Conservation (phyloP, 2,797 vertebrate species). For the Coranthus polyacanthus region DNA sequence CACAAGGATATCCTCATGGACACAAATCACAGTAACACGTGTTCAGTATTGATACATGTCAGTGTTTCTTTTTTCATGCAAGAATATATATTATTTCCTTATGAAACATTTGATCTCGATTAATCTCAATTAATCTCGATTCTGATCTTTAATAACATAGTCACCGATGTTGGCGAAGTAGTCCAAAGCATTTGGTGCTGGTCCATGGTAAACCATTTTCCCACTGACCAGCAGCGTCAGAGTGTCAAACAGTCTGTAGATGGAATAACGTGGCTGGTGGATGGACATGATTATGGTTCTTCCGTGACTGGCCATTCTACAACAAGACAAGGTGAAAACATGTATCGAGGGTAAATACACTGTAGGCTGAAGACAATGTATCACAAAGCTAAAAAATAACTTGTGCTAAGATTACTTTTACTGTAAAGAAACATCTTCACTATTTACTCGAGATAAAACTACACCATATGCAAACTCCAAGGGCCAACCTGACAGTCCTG, state of each 20-base stretch:
- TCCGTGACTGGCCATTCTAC: constrained; percentile 90
- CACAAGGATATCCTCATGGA: constrained; percentile 89
- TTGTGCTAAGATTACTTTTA: too few species aligned
- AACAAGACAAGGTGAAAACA: constrained; percentile 27
- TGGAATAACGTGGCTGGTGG: constrained; percentile 95
- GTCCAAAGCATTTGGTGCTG: constrained; percentile 83
- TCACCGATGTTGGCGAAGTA: constrained; percentile 90
- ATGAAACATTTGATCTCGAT: too few species aligned
- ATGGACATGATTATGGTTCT: constrained; percentile 96
- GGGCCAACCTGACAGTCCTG: too few species aligned
- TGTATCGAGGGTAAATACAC: background rate
- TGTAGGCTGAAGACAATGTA: too few species aligned
- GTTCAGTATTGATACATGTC: background rate
- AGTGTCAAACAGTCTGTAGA: constrained; percentile 92
- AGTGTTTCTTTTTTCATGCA: background rate
- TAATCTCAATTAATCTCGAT: too few species aligned
- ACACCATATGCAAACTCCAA: too few species aligned
- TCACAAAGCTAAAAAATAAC: too few species aligned
- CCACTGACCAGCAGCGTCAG: constrained; percentile 91
- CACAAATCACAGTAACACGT: constrained; percentile 1
- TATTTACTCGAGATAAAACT: too few species aligned
- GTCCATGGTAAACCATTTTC: constrained; percentile 91
- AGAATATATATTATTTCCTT: background rate
- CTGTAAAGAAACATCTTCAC: too few species aligned
- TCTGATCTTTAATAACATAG: background rate